phyloP scores from a whole-genome alignment of 2,113 vertebrate species.

The Platysteira castanea region DNA sequence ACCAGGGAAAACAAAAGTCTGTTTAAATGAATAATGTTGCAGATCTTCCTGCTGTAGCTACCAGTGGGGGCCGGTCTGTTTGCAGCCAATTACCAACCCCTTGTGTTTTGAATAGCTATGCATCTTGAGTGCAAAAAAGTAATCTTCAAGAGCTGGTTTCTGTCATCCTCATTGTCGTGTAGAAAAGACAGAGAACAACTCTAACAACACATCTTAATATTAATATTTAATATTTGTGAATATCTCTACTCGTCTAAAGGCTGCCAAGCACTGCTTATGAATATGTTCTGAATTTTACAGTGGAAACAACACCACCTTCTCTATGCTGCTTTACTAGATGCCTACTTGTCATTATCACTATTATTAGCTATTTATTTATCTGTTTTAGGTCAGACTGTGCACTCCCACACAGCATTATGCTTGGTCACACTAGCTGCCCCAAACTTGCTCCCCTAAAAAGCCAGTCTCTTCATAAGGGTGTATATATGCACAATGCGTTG shows the following conservation, averaged over 20 bases:
- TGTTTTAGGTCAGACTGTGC: neutral
- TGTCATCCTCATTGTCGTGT: neutral
- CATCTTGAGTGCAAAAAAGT: neutral
- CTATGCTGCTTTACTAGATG: neutral
- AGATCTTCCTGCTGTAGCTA: neutral
- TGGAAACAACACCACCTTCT: neutral
- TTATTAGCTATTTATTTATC: neutral
- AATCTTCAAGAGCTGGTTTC: neutral
- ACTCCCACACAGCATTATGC: neutral
- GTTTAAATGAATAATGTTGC: neutral
- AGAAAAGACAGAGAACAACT: neutral
- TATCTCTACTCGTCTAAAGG: neutral
- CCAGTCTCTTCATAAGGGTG: neutral
- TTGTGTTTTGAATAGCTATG: neutral
- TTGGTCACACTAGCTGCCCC: neutral
- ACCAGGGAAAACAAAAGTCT: neutral
- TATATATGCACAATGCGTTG: fast-evolving
- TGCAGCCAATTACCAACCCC: neutral
- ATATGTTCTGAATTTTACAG: neutral
- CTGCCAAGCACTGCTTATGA: neutral
- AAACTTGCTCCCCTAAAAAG: neutral
- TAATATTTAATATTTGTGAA: neutral
- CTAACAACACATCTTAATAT: neutral
- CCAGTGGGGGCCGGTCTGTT: neutral
- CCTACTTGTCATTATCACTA: neutral